Conservation (phyloP, 2,888 invertebrate genomes). For the Cephalotes varians region DNA sequence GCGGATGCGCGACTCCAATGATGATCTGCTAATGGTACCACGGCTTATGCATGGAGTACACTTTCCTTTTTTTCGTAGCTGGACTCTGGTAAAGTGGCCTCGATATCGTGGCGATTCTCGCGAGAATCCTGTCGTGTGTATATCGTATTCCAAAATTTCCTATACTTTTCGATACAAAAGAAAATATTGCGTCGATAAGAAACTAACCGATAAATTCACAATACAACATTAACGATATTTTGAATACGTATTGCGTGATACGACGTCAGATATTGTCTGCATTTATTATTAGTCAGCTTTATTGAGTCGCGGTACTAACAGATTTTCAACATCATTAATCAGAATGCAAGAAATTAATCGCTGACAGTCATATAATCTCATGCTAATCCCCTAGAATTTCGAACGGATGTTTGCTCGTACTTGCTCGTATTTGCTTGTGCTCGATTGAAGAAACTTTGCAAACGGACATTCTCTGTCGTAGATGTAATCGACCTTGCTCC, state of each 20-base stretch:
- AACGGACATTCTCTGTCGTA: background rate
- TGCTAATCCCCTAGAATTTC: slow-evolving; percentile 29
- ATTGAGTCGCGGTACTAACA: background rate
- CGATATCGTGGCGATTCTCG: slow-evolving; percentile 7
- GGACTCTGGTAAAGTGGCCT: slow-evolving; percentile 67
- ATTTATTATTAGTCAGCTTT: background rate
- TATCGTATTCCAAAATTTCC: background rate
- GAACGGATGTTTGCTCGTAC: slow-evolving; percentile 15
- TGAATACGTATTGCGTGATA: background rate
- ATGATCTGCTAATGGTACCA: slow-evolving; percentile 98
- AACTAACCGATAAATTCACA: background rate
- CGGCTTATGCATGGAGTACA: slow-evolving; percentile 86
- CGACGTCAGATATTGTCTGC: background rate
- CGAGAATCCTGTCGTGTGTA: background rate
- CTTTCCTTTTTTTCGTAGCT: slow-evolving; percentile 77
- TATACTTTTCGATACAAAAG: background rate
- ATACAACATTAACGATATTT: background rate
- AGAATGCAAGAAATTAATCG: slow-evolving; percentile 18
- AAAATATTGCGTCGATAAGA: background rate
- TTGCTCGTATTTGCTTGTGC: slow-evolving; percentile 6
- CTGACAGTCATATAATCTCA: slow-evolving; percentile 19
- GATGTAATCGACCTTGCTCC: slow-evolving; percentile 10
- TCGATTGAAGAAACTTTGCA: slow-evolving; percentile 27
- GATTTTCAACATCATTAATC: slow-evolving; percentile 30
- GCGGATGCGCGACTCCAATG: slow-evolving; percentile 95